These are phyloP conservation scores for Acyrthosiphon pisum DNA, from an alignment of 1,140 invertebrate species.

Conservation along the genomic window DNA sequence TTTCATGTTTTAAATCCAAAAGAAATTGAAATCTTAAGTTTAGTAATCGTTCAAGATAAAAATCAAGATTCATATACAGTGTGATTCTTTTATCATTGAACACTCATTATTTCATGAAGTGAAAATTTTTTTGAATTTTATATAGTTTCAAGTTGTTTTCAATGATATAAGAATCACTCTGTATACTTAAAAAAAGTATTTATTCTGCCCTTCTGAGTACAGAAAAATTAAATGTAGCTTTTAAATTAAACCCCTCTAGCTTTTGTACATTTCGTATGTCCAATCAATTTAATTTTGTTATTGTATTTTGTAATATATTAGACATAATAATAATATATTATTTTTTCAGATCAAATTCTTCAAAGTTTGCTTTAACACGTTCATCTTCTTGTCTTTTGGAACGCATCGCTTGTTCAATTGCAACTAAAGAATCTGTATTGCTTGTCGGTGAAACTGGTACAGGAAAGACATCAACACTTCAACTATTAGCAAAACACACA, in stretches of 20 bases:
- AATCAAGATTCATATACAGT: too few relatives aligned
- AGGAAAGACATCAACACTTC: slow-evolving; percentile 96
- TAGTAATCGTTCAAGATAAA: not conserved
- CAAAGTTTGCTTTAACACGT: slow-evolving; percentile 82
- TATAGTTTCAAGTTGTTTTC: not conserved
- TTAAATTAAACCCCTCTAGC: not conserved
- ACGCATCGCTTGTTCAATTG: slow-evolving; percentile 81
- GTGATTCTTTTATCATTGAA: too few relatives aligned
- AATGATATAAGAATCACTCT: too few relatives aligned
- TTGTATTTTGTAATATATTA: not conserved
- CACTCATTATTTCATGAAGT: too few relatives aligned
- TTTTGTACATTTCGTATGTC: not conserved
- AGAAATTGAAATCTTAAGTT: not conserved
- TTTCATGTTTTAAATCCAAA: not conserved
- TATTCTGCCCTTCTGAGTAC: too few relatives aligned
- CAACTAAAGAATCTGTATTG: slow-evolving; percentile 87
- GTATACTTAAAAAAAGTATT: too few relatives aligned
- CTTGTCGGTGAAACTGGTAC: slow-evolving; percentile 98
- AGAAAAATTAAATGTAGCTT: too few relatives aligned
- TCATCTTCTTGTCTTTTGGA: slow-evolving; percentile 84
- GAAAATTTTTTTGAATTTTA: too few relatives aligned
- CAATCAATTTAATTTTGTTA: not conserved
- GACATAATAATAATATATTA: too few relatives aligned
- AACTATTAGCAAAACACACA: slow-evolving; percentile 86
- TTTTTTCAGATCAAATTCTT: slow-evolving; percentile 62